These are phyloP conservation scores for Leuciscus waleckii DNA, from an alignment of 2,797 vertebrate genomes.

Conservation along the genomic window DNA sequence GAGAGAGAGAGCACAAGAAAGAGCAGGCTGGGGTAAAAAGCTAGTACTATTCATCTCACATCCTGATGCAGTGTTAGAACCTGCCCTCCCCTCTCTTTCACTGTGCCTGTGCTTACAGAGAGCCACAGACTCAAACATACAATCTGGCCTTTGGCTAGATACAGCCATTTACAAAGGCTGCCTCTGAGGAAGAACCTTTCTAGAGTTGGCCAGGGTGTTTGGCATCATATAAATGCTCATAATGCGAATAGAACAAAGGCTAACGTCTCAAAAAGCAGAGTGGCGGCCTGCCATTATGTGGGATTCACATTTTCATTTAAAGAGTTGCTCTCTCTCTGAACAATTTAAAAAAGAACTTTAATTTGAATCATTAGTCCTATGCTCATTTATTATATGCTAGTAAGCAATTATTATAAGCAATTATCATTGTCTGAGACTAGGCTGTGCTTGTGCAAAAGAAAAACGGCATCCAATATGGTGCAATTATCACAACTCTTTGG, in stretches of 20 bases:
- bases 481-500: conserved; percentile 7
- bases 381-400: background rate
- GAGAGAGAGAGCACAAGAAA: conserved; percentile 40
- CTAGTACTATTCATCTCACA: conserved; percentile 77
- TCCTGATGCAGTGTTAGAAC: conserved; percentile 74
- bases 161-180: conserved; percentile 24
- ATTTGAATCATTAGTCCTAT: background rate
- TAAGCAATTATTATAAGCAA: conserved; percentile 20
- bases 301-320: conserved; percentile 1
- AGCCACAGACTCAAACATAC: conserved; percentile 42
- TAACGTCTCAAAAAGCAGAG: conserved; percentile 4
- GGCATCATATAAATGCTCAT: conserved; percentile 5
- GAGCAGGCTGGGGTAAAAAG: conserved; percentile 27
- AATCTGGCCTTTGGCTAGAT: conserved; percentile 39
- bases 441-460: background rate
- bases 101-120: conserved; percentile 16
- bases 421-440: conserved; percentile 8
- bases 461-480: background rate
- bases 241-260: conserved; percentile 20
- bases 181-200: conserved; percentile 31
- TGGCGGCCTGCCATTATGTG: background rate
- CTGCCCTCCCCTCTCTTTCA: conserved; percentile 19
- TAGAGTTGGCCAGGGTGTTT: conserved; percentile 3
- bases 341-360: background rate
- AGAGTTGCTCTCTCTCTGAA: background rate